Base-by-base conservation (phyloP, 1,140 invertebrate genomes). In the Dinothrombium tinctorium region DNA sequence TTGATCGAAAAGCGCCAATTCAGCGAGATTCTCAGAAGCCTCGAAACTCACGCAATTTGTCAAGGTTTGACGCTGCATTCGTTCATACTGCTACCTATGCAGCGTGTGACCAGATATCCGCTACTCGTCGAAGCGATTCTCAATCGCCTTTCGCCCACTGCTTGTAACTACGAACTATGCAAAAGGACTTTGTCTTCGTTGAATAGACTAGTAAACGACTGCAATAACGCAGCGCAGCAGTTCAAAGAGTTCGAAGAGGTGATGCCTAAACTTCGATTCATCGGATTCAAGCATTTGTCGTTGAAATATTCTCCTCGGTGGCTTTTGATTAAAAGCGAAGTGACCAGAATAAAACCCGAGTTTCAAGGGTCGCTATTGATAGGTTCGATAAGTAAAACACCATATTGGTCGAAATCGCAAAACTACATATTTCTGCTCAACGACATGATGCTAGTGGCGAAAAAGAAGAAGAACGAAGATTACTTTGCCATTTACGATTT, bases 11-110 rank as follows among this genome's bases (percentile, higher is more conserved):
- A 56, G 37, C 45, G 61, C n/a, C 59, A 57, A 40, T 86, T 86
- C 57, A 55, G 66, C 3, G 69, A 76, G 41, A 67, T 69, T 7
- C 57, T 87, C 6, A 65, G 65, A 26, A 62, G 71, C 32, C 62
- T 92, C 41, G 83, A 94, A 61, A 61, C 63, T n/a, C 72, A 71
- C 55, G 68, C 76, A 1, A 68, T 71, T 8, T 92, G 84, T 55
- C 84, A 89, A 54, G 70, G 72, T 33, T 65, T 94, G 8, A 74
- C 75, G 23, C 66, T 95, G 49, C 76, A 83, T 57, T 92, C 84
- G 33, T 94, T 94, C 60, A 65, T 94, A 42, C 79, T 94, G 74
- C 63, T 94, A 50, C 89, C 87, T n/a, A 90, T 94, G 83, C 87
- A 95, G 61, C 65, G 89, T 43, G 76, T 92, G 36, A 94, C 86